Percentiles rank a stretch among this genome's conserved stretches.
Conservation (phyloP, 2,113 vertebrate genomes). For the Rhombomys opimus region DNA sequence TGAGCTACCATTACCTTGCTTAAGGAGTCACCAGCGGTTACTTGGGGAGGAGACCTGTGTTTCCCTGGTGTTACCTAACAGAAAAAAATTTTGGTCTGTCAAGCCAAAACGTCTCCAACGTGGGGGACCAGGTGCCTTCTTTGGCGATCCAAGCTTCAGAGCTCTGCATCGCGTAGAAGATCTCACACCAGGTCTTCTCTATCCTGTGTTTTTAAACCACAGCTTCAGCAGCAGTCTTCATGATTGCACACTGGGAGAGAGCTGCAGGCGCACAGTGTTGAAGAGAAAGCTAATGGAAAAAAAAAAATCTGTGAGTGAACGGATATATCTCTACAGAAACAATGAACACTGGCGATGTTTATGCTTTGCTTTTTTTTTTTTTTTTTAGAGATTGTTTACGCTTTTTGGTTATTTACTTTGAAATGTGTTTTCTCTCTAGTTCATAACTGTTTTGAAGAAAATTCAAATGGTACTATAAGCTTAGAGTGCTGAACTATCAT, state of each 20-base stretch:
- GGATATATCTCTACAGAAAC: background rate
- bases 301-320: slow-evolving; percentile 25
- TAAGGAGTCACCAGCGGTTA: background rate
- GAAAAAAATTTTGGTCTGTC: background rate
- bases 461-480: background rate
- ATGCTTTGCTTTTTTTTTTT: background rate
- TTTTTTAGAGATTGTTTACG: background rate
- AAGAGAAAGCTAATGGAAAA: background rate
- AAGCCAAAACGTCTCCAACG: background rate
- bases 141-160: background rate
- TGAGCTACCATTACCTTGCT: background rate
- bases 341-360: background rate
- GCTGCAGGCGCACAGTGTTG: background rate
- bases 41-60: background rate
- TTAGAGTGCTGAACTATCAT: background rate
- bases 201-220: background rate
- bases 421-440: background rate
- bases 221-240: background rate
- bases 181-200: background rate
- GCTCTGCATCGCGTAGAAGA: background rate
- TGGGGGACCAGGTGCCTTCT: background rate
- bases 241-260: background rate
- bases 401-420: background rate
- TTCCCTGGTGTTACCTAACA: background rate
- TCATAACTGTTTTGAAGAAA: background rate